These are phyloP conservation scores for Corythornis vintsioides DNA, from an alignment of 2,113 vertebrate species.

Conservation along the genomic window DNA sequence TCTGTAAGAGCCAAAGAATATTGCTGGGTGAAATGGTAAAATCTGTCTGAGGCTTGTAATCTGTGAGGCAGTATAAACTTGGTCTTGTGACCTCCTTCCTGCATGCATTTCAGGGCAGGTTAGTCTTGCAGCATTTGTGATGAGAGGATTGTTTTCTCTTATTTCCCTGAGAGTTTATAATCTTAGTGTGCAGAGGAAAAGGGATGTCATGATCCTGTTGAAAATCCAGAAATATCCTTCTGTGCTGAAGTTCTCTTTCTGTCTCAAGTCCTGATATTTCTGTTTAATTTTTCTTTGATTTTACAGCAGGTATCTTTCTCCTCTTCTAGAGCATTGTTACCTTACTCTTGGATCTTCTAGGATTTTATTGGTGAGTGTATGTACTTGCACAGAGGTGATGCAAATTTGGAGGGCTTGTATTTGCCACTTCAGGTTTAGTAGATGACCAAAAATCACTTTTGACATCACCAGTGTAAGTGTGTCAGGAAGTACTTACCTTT, in stretches of 20 bases:
- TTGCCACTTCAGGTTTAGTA: background rate
- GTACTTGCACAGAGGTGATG: background rate
- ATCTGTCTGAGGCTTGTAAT: background rate
- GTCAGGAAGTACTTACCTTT: background rate
- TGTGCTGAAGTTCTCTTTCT: background rate
- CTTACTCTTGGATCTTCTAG: background rate
- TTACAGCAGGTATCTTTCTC: background rate
- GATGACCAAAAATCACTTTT: background rate
- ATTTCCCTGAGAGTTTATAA: background rate
- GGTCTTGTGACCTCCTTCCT: background rate
- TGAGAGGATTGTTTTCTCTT: background rate
- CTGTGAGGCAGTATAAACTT: background rate
- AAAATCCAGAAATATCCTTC: background rate
- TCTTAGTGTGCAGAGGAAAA: background rate
- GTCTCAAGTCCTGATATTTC: background rate
- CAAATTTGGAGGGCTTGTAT: background rate
- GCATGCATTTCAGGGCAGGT: background rate
- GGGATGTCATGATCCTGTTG: background rate
- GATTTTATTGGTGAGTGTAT: background rate
- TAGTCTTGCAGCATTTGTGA: background rate
- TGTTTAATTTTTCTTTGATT: background rate
- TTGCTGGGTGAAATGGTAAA: background rate
- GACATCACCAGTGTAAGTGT: background rate
- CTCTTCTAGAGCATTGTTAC: background rate
- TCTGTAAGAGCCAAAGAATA: background rate